These are phyloP conservation scores for Boulengerochromis microlepis DNA, from an alignment of 2,113 vertebrate species.

Conservation along the genomic window DNA sequence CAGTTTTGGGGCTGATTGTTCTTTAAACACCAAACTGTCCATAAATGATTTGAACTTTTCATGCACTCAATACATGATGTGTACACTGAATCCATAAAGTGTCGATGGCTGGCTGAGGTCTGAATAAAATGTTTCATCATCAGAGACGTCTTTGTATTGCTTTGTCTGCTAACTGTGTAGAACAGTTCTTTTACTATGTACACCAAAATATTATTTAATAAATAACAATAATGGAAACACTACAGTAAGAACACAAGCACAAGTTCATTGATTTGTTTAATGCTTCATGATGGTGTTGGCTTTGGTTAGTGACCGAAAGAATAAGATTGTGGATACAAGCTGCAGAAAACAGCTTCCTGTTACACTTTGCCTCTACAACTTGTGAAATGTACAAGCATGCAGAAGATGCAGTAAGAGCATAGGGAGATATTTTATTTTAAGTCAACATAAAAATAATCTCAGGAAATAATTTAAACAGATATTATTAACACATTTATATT, in stretches of 20 bases:
- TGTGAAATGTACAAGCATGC: too few relatives aligned
- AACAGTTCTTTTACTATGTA: accelerated
- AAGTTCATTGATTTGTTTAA: too few relatives aligned
- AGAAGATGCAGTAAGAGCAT: too few relatives aligned
- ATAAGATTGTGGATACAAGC: too few relatives aligned
- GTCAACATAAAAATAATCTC: too few relatives aligned
- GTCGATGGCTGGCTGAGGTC: not conserved
- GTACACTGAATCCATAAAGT: not conserved
- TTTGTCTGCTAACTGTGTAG: accelerated
- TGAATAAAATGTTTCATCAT: not conserved
- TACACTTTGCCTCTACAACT: too few relatives aligned
- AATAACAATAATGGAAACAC: accelerated
- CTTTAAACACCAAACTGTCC: not conserved
- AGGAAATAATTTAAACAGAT: too few relatives aligned
- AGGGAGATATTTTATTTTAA: too few relatives aligned
- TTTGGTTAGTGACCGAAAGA: too few relatives aligned
- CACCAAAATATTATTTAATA: accelerated
- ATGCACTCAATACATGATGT: not conserved
- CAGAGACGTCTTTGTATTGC: accelerated
- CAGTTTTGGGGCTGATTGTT: not conserved
- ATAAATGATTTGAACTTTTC: not conserved
- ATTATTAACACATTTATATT: too few relatives aligned
- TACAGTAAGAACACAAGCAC: accelerated
- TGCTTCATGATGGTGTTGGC: too few relatives aligned
- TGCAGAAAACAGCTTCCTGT: too few relatives aligned